These are phyloP conservation scores for Brachyopa scutellaris DNA, from an alignment of 2,888 invertebrate species.

Conservation along the genomic window DNA sequence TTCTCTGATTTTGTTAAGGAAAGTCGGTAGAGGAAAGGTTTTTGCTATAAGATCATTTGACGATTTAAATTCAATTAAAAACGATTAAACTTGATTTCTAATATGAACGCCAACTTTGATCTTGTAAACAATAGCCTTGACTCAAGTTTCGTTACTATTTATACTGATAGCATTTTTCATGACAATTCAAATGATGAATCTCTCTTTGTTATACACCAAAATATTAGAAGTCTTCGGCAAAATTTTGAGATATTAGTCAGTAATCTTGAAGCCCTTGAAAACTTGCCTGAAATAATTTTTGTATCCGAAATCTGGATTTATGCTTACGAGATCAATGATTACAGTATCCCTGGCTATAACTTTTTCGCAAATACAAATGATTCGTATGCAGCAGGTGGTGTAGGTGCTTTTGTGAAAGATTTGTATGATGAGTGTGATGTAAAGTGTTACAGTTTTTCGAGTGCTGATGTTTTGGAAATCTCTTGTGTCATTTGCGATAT, in stretches of 20 bases:
- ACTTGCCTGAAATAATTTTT: constrained; percentile 3
- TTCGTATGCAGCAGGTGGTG: not conserved
- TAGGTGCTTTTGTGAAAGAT: not conserved
- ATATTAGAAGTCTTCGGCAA: not conserved
- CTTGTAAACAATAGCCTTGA: not conserved
- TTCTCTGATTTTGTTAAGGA: constrained; percentile 1
- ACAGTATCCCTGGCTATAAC: not conserved
- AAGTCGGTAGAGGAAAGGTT: not conserved
- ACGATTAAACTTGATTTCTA: not conserved
- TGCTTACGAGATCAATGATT: not conserved
- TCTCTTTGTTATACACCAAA: not conserved
- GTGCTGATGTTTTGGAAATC: not conserved
- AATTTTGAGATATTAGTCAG: not conserved
- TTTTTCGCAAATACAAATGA: not conserved
- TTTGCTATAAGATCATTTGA: constrained; percentile 17
- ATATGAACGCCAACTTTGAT: not conserved
- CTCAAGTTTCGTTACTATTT: not conserved
- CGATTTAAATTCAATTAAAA: not conserved
- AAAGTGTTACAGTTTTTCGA: not conserved
- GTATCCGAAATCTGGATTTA: constrained; percentile 11
- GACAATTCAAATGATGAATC: not conserved
- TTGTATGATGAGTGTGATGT: not conserved
- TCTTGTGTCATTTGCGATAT: not conserved
- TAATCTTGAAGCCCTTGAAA: not conserved
- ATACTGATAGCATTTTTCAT: not conserved